These are phyloP conservation scores for Aleiodes sp. DNA, from an alignment of 1,140 invertebrate genomes.

Conservation along the genomic window DNA sequence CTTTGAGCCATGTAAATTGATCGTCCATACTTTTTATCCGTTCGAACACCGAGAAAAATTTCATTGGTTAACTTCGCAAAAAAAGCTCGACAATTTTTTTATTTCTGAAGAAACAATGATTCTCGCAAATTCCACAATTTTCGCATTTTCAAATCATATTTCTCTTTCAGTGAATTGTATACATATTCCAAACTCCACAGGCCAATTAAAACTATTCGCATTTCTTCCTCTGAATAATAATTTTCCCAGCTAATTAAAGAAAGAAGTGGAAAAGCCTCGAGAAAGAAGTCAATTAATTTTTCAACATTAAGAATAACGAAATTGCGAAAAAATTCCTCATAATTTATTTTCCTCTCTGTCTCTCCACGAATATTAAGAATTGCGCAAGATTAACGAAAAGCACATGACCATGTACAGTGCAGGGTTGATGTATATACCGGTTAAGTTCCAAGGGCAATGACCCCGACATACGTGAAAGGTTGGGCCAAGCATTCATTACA, in stretches of 20 bases:
- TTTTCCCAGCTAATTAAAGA: no score
- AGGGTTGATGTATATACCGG: not conserved
- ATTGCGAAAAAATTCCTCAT: not conserved
- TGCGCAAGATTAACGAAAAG: not conserved
- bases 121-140: not conserved
- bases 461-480: not conserved
- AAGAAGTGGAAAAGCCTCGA: no score
- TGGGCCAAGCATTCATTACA: not conserved
- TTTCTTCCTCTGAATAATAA: no score
- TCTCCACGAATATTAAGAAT: not conserved
- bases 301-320: not conserved
- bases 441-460: not conserved
- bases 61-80: not conserved
- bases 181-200: no score
- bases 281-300: not conserved
- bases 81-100: not conserved
- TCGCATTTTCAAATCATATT: no score
- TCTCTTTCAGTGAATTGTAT: no score
- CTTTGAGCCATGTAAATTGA: not conserved
- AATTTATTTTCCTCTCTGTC: no score
- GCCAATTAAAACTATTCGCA: no score
- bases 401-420: not conserved
- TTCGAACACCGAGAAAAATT: no score
- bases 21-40: no score
- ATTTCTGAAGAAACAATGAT: not conserved